Conservation (phyloP, 1,140 invertebrate species). For the Micrasema minimum region DNA sequence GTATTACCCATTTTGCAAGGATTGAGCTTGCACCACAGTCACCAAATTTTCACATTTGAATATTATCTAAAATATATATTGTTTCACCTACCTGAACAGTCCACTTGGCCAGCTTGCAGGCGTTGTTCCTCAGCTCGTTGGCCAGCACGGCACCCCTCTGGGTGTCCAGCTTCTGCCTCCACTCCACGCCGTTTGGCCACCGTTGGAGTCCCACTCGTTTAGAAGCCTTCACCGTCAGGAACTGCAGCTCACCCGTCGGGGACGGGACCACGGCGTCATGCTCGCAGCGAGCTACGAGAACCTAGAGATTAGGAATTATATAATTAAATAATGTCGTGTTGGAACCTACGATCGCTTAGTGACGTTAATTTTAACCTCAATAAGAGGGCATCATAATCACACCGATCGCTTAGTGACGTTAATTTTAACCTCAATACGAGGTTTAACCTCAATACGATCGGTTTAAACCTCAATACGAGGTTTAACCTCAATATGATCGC, state of each 20-base stretch:
- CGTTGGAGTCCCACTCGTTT: conserved; percentile 99
- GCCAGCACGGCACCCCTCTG: conserved; percentile 98
- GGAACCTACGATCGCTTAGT: too few species aligned
- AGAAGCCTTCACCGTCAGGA: conserved; percentile 96
- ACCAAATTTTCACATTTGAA: not conserved
- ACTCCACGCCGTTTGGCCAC: conserved; percentile 95
- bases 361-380: too few species aligned
- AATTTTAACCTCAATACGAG: too few species aligned
- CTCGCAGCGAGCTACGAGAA: conserved; percentile 92
- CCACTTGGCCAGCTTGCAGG: conserved; percentile 99
- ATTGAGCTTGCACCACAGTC: too few species aligned
- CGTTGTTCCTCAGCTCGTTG: conserved; percentile 98
- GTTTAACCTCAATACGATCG: too few species aligned
- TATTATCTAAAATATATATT: too few species aligned
- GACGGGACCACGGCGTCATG: conserved; percentile 95
- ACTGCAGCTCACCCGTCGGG: conserved; percentile 92
- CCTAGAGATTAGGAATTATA: conserved; percentile 47
- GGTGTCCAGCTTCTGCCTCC: conserved; percentile 96
- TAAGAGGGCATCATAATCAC: too few species aligned
- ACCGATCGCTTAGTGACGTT: too few species aligned
- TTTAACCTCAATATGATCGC: too few species aligned
- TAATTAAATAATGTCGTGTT: conserved; percentile 7
- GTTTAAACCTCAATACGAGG: too few species aligned
- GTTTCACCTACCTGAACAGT: conserved; percentile 87
- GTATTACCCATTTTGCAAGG: too few species aligned